Evolutionary conservation across 1,140 invertebrate species (phyloP), one percentile per base, ranked within the genome.

Genomic region (Ips typographus): DNA sequence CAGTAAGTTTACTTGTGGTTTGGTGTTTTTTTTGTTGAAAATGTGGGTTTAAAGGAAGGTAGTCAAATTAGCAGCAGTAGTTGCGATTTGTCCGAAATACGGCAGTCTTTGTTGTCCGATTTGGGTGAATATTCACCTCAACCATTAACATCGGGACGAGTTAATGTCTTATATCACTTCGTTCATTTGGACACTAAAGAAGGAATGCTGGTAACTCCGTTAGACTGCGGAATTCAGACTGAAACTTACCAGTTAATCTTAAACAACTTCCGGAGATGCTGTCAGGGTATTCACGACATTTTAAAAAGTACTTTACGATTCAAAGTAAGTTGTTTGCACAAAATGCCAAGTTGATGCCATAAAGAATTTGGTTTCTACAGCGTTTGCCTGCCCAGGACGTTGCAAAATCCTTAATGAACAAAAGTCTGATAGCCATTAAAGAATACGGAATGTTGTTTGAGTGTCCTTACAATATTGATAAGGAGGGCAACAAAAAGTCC

Each of bases 391-490:
- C 82, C 65, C 84, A 88, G 68, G 84, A 87, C 65, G 78, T 83
- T 43, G 81, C 83, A 22, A 87, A 84, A 77, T 83, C 82, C 37
- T 80, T 83, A 40, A 83, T 87, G 70, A 80, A 91, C 72, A 90
- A 90, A 81, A 90, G 89, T 75, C 81, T 92, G 55, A 87, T 92
- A 7, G 88, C 91, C 2, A 88, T 93, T 43, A 91, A 90, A 79
- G 90, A 92, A 75, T 86, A 90, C 74, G 90, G 89, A 1, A 84
- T 88, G 44, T 73, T 91, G 39, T 88, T 89, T 74, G 83, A 87
- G 69, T 86, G 82, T 78, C 80, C 72, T 36, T 73, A 69, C 62
- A 51, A 72, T 22, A 37, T 49, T 75, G 78, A 59, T 71, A 65
- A 49, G 66, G 73, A 64, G 36, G 70, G 71, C 4, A 65, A 58